A percentile compares a stretch with the other conserved stretches of the same genome.
These are phyloP conservation scores for Aspidiotus destructor DNA, from an alignment of 2,888 invertebrate genomes.

Conservation along the genomic window DNA sequence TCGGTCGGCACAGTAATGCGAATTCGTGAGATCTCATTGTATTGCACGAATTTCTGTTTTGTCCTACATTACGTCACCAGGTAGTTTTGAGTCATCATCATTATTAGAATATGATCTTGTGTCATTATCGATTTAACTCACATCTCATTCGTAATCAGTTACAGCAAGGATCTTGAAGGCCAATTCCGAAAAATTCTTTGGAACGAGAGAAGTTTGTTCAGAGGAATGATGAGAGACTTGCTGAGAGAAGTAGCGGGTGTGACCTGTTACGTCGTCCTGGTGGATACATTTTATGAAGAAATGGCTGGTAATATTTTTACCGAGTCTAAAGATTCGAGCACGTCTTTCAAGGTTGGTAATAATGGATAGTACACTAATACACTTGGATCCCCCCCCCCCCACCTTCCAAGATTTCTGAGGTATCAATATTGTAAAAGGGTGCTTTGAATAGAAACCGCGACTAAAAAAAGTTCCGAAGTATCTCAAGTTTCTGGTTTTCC, in stretches of 20 bases:
- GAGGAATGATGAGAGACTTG: constrained; percentile 22
- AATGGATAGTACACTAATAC: too few relatives aligned
- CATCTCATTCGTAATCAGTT: not conserved
- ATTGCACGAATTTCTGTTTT: too few relatives aligned
- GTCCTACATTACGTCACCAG: too few relatives aligned
- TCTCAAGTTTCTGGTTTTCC: too few relatives aligned
- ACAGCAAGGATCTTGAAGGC: not conserved
- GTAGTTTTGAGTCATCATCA: too few relatives aligned
- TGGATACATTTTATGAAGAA: constrained; percentile 48
- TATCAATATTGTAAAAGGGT: not conserved
- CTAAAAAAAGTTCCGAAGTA: too few relatives aligned
- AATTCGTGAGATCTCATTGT: too few relatives aligned
- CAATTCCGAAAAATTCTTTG: constrained; percentile 14
- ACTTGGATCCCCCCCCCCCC: not conserved
- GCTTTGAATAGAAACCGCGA: not conserved
- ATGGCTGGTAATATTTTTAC: constrained; percentile 48
- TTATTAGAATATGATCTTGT: too few relatives aligned
- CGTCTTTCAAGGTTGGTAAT: constrained; percentile 48
- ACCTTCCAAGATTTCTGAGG: not conserved
- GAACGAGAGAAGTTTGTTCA: constrained; percentile 10
- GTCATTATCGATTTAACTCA: too few relatives aligned
- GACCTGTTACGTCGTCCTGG: constrained; percentile 48
- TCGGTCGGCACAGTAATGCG: too few relatives aligned
- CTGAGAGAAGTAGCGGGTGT: constrained; percentile 39
- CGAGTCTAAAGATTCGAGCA: constrained; percentile 43